Conservation (phyloP, 2,113 vertebrate species). For the Catharus minimus region DNA sequence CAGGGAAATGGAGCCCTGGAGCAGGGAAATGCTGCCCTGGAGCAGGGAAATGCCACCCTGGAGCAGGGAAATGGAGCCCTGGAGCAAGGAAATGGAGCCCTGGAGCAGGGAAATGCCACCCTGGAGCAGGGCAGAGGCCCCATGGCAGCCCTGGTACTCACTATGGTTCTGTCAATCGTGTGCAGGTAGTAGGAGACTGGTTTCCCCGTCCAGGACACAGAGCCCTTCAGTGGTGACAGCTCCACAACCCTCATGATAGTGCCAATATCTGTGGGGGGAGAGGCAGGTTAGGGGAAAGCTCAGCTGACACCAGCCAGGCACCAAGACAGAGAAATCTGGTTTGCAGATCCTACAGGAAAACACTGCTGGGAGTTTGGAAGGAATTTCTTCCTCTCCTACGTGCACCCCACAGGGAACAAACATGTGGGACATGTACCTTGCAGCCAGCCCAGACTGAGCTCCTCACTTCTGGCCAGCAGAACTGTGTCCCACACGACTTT, state of each 20-base stretch:
- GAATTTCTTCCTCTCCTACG: neutral
- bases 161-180: slow-evolving; percentile 98
- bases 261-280: slow-evolving; percentile 87
- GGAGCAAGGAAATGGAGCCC: too few species aligned
- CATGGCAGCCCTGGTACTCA: slow-evolving; percentile 68
- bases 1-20: neutral
- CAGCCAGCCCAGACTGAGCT: neutral
- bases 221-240: slow-evolving; percentile 95
- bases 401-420: neutral
- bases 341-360: neutral
- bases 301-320: neutral
- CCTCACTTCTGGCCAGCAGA: neutral
- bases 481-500: neutral
- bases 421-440: neutral
- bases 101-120: too few species aligned
- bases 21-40: neutral
- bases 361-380: rapidly evolving
- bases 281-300: neutral
- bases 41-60: neutral
- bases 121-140: neutral
- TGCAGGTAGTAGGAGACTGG: slow-evolving; percentile 99
- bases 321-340: neutral
- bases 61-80: neutral
- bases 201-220: slow-evolving; percentile 98
- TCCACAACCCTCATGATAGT: slow-evolving; percentile 99